phyloP scores from a whole-genome alignment of 2,113 vertebrate species.

The Elephantulus edwardii region DNA sequence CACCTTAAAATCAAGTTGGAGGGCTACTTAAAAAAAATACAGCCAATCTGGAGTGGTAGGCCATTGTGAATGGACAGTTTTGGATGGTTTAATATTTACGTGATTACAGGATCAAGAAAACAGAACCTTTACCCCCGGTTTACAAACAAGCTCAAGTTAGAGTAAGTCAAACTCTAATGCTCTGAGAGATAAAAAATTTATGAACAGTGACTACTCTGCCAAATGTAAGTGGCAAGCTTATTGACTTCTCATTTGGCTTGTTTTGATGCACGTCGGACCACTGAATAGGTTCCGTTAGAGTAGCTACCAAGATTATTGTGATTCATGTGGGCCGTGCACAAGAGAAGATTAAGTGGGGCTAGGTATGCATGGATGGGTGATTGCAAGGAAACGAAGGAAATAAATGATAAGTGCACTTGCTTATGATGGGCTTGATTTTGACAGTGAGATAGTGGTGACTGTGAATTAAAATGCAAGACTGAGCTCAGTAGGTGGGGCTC shows the following conservation, averaged over 20 bases:
- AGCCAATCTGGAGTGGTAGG: background rate
- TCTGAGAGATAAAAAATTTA: background rate
- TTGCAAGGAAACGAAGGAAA: background rate
- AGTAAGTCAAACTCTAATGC: background rate
- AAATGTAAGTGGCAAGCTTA: background rate
- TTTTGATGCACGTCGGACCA: background rate
- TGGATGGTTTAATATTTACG: background rate
- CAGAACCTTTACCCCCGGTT: background rate
- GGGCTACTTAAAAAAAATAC: background rate
- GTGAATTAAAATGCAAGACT: conserved; percentile 29
- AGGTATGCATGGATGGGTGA: background rate
- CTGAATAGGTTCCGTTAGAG: background rate
- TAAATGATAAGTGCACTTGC: background rate
- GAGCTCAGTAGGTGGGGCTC: background rate
- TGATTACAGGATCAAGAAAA: background rate
- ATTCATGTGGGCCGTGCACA: background rate
- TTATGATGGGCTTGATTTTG: background rate
- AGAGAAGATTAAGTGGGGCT: background rate
- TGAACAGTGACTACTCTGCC: background rate
- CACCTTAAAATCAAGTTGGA: background rate
- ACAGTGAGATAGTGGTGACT: background rate
- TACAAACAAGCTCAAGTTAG: background rate
- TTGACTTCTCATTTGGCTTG: background rate
- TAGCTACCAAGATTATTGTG: background rate
- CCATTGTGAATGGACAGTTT: background rate